Conservation (phyloP, 30 jellyfish, hydroid and myxozoan species). For the Hydractinia symbiolongicarpus region DNA sequence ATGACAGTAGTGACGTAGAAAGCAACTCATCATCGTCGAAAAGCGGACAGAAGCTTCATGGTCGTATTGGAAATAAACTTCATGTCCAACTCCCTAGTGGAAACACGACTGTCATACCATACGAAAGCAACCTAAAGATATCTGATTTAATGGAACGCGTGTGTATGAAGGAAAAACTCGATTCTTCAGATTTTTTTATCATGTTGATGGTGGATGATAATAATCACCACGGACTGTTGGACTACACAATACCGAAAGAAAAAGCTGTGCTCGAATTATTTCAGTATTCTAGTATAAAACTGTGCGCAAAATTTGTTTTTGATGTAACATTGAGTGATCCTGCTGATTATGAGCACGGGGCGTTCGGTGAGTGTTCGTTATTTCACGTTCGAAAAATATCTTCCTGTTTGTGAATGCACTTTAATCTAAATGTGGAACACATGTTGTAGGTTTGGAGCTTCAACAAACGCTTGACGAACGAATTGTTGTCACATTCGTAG, state of each 20-base stretch:
- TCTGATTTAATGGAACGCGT: conserved; percentile 38
- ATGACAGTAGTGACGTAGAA: conserved; percentile 57
- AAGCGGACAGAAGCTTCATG: conserved; percentile 9
- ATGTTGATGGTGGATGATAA: conserved; percentile 63
- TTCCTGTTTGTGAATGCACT: neutral
- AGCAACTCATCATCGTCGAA: conserved; percentile 37
- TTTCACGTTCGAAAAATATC: conserved; percentile 6
- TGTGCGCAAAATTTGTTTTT: conserved; percentile 50
- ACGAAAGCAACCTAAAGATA: conserved; percentile 49
- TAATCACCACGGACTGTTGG: conserved; percentile 65
- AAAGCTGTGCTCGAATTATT: conserved; percentile 41
- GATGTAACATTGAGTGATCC: conserved; percentile 76
- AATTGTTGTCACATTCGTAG: conserved; percentile 67
- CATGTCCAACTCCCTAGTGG: conserved; percentile 66
- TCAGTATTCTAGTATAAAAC: conserved; percentile 58
- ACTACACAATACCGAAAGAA: conserved; percentile 58
- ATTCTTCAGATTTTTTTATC: conserved; percentile 57
- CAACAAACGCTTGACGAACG: conserved; percentile 39
- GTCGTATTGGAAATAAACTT: conserved; percentile 47
- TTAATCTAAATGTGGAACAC: neutral
- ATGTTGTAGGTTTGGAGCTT: conserved; percentile 54
- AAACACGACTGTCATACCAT: conserved; percentile 49
- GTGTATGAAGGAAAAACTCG: conserved; percentile 60
- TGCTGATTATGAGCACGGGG: conserved; percentile 75
- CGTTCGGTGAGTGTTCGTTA: conserved; percentile 58